Conservation (phyloP, 2,888 invertebrate species). For the Xiphydria camelus region DNA sequence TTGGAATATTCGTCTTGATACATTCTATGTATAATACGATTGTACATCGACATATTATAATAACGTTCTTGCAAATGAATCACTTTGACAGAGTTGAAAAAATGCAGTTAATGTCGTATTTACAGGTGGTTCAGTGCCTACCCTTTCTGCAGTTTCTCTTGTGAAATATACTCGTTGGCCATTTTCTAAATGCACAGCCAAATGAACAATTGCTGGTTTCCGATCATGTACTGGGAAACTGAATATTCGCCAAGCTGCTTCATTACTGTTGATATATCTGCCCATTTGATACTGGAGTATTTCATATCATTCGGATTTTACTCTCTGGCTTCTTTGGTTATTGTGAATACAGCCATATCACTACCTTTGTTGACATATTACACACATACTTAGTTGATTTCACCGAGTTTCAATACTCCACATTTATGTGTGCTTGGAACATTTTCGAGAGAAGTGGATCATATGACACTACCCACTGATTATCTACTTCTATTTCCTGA, state of each 20-base stretch:
- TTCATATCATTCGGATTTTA: slow-evolving; percentile 30
- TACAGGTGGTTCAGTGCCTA: slow-evolving; percentile 6
- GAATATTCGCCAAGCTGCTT: slow-evolving; percentile 36
- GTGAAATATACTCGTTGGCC: slow-evolving; percentile 22
- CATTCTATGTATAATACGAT: slow-evolving; percentile 25
- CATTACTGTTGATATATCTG: slow-evolving; percentile 36
- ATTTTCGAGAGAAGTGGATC: slow-evolving; percentile 24
- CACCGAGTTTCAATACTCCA: slow-evolving; percentile 54
- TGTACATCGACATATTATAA: slow-evolving; percentile 36
- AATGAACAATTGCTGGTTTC: slow-evolving; percentile 26
- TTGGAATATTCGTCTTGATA: slow-evolving; percentile 15
- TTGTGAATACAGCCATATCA: too few species aligned
- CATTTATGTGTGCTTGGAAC: slow-evolving; percentile 48
- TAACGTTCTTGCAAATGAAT: slow-evolving; percentile 45
- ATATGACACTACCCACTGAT: background rate
- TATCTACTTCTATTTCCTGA: slow-evolving; percentile 3
- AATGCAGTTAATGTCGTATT: slow-evolving; percentile 31
- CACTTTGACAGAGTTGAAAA: slow-evolving; percentile 41
- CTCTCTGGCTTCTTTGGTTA: too few species aligned
- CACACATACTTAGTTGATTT: too few species aligned
- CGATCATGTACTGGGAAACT: too few species aligned
- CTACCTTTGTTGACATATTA: too few species aligned
- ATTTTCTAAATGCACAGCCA: slow-evolving; percentile 30
- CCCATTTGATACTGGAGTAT: slow-evolving; percentile 32
- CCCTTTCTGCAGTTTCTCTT: slow-evolving; percentile 14